phyloP scores from a whole-genome alignment of 2,888 invertebrate genomes.

The Entomobrya multifasciata region DNA sequence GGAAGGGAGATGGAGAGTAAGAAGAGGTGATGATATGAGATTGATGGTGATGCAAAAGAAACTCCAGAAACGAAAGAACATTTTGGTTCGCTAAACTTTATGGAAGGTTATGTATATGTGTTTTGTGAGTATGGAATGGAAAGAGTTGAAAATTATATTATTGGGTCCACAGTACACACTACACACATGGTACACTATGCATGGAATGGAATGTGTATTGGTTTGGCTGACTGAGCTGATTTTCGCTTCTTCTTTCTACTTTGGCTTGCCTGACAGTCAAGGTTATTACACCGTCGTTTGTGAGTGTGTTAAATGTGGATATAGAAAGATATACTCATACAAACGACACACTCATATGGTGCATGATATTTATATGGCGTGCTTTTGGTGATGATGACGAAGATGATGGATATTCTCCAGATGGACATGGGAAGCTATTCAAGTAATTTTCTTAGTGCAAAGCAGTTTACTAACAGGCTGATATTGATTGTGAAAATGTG shows the following conservation, averaged over 20 bases:
- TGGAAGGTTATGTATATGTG: neutral
- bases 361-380: constrained; percentile 30
- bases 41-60: constrained; percentile 20
- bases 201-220: constrained; percentile 3
- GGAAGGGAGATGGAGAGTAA: too few relatives aligned
- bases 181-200: too few relatives aligned
- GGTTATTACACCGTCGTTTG: constrained; percentile 39
- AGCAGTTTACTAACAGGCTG: neutral
- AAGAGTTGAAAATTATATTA: too few relatives aligned
- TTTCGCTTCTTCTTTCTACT: constrained; percentile 1
- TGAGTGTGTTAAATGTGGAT: neutral
- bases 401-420: constrained; percentile 35
- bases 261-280: constrained; percentile 36
- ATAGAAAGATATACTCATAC: too few relatives aligned
- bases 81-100: constrained; percentile 24
- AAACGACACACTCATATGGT: constrained; percentile 17
- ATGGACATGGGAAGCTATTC: neutral
- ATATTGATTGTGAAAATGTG: neutral
- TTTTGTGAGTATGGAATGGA: too few relatives aligned
- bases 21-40: constrained; percentile 48
- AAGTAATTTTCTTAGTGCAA: neutral
- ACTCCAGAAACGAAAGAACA: neutral
- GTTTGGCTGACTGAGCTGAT: constrained; percentile 2
- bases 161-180: too few relatives aligned
- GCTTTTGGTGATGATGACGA: too few relatives aligned